Conservation (phyloP, 2,797 vertebrate genomes). For the Prunella strophiata region DNA sequence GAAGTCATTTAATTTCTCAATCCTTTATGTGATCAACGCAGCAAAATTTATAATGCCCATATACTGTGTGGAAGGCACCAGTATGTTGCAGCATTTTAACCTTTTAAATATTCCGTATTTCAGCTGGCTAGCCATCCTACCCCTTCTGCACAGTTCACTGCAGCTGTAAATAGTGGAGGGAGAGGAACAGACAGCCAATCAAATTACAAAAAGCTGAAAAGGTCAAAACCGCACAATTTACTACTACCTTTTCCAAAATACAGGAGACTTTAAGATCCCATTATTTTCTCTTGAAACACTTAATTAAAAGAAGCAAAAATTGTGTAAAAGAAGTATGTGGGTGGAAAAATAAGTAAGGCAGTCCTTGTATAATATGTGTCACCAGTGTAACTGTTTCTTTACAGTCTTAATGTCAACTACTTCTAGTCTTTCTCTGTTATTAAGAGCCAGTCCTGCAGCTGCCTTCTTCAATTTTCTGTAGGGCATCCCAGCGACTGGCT, state of each 20-base stretch:
- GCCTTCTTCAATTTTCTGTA: background rate
- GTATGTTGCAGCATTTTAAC: conserved; percentile 68
- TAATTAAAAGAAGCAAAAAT: conserved; percentile 63
- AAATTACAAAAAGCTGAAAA: conserved; percentile 70
- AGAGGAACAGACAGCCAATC: conserved; percentile 65
- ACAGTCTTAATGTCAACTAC: background rate
- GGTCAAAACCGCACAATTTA: conserved; percentile 68
- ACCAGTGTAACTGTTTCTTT: conserved; percentile 15
- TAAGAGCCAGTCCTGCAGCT: background rate
- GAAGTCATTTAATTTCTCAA: conserved; percentile 51
- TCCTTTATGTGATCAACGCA: background rate
- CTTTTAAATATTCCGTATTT: conserved; percentile 70
- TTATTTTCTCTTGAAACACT: conserved; percentile 58
- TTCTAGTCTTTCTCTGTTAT: background rate
- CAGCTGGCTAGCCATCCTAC: conserved; percentile 56
- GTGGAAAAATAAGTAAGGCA: conserved; percentile 33
- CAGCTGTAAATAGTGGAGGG: conserved; percentile 69
- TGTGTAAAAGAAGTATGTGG: conserved; percentile 15
- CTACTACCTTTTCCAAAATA: conserved; percentile 70
- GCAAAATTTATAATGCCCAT: conserved; percentile 49
- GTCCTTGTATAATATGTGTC: background rate
- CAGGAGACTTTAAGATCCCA: conserved; percentile 58
- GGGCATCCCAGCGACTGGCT: background rate
- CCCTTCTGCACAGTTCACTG: conserved; percentile 69
- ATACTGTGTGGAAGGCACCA: conserved; percentile 45